Base-by-base conservation (phyloP, 2,888 invertebrate genomes). In the Aplocera efformata region DNA sequence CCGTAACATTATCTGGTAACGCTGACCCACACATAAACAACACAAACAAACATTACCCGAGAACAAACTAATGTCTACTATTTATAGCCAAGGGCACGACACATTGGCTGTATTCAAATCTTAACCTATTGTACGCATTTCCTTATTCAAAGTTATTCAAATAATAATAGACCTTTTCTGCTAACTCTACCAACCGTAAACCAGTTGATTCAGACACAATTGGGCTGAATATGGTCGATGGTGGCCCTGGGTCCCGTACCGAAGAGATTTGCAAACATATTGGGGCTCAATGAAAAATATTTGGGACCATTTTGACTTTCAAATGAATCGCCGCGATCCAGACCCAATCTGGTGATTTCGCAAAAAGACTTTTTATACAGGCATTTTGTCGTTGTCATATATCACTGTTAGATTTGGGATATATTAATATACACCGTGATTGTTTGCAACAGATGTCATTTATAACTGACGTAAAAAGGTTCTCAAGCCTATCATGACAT, bases 271-370 rank as follows among this genome's bases (percentile, higher is more conserved):
- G 64, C 65, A 72, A 70, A 72, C 68, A 64, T 74, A 77, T 77
- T 69, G 69, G 58, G 50, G 44, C 56, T 48, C 65, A 63, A 72
- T 72, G 67, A 70, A 72, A 41, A 70, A 75, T 72, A 74, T 72
- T 72, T 66, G 50, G 56, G 49, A 51, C 68, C 68, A 57, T 63
- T 72, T 75, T 67, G 72, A 79, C 66, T 75, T 78, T 70, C 72
- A 76, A 79, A 79, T 73, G 67, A 65, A 67, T 70, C 27, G 21
- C 45, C 39, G 21, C 27, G 41, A 24, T 9, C 25, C 21, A 10
- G 11, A 40, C 23, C 20, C 10, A 32, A 36, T 36, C 29, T 11
- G 20, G 10, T 13, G 25, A 32, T 37, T 31, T 34, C 23, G 25
- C 17, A n/a, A 20, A 33, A 8, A 7, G 11, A 9, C 10, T 23